Conservation (phyloP, 92 coral and sea anemone species). For the Zoanthus sansibaricus region DNA sequence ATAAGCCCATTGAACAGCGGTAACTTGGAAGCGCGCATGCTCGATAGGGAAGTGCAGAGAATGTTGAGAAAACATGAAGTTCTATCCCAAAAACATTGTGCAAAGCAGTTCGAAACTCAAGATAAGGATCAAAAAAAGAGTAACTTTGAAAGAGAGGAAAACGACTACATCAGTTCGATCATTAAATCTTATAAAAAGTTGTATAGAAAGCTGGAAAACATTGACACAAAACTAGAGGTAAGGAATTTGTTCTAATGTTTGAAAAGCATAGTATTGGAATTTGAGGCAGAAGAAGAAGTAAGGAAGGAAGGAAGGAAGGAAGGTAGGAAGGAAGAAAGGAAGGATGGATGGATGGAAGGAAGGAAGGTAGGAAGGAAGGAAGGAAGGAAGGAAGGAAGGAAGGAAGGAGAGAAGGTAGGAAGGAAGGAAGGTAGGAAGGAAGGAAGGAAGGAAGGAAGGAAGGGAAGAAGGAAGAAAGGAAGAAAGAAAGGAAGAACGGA, state of each 20-base stretch:
- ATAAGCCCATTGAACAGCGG: conserved; percentile 54
- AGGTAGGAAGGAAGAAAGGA: too few relatives aligned
- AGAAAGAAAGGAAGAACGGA: too few relatives aligned
- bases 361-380: too few relatives aligned
- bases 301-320: too few relatives aligned
- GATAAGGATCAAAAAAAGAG: not conserved
- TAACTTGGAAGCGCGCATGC: conserved; percentile 50
- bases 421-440: too few relatives aligned
- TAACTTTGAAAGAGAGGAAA: not conserved
- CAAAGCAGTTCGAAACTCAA: not conserved
- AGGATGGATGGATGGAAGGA: too few relatives aligned
- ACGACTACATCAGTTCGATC: not conserved
- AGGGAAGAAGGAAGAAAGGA: too few relatives aligned
- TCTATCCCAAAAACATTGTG: not conserved
- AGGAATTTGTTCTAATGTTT: not conserved
- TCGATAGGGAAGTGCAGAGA: conserved; percentile 59
- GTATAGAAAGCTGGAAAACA: not conserved
- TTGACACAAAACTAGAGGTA: not conserved
- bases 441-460: too few relatives aligned
- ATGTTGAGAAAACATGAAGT: conserved; percentile 63
- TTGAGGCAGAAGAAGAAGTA: not conserved
- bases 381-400: too few relatives aligned
- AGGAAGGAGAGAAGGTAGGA: too few relatives aligned
- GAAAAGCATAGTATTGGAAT: not conserved
- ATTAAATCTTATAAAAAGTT: not conserved